These are phyloP conservation scores for Unio pictorum DNA, from an alignment of 2,888 invertebrate genomes.

Conservation along the genomic window DNA sequence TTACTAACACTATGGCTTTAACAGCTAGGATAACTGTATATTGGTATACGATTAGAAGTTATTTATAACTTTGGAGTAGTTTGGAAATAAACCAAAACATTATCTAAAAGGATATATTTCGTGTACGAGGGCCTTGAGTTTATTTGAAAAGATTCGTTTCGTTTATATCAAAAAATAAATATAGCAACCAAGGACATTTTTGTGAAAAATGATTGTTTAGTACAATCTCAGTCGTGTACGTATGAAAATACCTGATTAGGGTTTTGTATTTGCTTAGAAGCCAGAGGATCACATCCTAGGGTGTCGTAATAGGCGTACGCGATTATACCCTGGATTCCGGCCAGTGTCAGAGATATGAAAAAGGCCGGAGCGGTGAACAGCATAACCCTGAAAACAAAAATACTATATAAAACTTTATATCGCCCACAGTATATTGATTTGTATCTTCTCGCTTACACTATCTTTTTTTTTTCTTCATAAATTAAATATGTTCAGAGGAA, in stretches of 20 bases:
- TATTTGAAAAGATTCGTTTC: too few species aligned
- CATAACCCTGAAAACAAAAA: conserved; percentile 22
- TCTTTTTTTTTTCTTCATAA: not conserved
- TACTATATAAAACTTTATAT: not conserved
- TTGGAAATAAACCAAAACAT: too few species aligned
- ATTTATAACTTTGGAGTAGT: too few species aligned
- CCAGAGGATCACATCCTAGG: conserved; percentile 33
- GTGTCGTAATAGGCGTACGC: conserved; percentile 35
- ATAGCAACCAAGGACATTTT: too few species aligned
- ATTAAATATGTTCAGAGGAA: not conserved
- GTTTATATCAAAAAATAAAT: too few species aligned
- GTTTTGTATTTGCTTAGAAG: conserved; percentile 23
- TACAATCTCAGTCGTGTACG: not conserved
- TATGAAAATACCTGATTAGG: conserved; percentile 34
- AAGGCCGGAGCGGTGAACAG: conserved; percentile 29
- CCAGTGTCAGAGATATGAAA: conserved; percentile 18
- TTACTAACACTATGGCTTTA: too few species aligned
- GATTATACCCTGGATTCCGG: conserved; percentile 33
- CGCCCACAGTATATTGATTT: not conserved
- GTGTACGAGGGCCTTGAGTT: too few species aligned
- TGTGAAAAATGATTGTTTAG: not conserved
- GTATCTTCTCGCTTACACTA: not conserved
- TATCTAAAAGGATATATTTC: too few species aligned
- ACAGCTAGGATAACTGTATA: too few species aligned
- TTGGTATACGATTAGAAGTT: too few species aligned